These are phyloP conservation scores for Labeo rohita DNA, from an alignment of 2,113 vertebrate genomes.

Conservation along the genomic window DNA sequence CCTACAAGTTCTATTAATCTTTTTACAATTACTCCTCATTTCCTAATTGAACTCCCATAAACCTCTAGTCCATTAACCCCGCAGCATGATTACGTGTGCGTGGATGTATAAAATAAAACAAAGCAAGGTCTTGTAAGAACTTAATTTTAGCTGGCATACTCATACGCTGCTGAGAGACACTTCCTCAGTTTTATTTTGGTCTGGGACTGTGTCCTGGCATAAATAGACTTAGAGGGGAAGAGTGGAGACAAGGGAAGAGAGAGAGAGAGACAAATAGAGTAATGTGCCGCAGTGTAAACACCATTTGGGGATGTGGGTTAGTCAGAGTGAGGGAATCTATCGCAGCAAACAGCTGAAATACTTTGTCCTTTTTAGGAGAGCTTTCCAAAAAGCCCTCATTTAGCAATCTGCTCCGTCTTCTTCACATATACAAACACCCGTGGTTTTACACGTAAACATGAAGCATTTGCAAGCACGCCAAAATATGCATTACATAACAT, in stretches of 20 bases:
- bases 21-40: slow-evolving; percentile 3
- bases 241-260: slow-evolving; percentile 25
- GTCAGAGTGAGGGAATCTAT: slow-evolving; percentile 47
- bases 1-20: not conserved
- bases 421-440: slow-evolving; percentile 15
- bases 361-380: slow-evolving; percentile 78
- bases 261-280: not conserved
- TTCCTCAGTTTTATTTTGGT: slow-evolving; percentile 76
- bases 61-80: not conserved
- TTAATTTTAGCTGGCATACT: slow-evolving; percentile 15
- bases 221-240: slow-evolving; percentile 70
- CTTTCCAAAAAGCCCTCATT: slow-evolving; percentile 59
- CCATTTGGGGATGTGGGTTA: slow-evolving; percentile 46
- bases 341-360: slow-evolving; percentile 65
- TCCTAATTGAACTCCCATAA: not conserved
- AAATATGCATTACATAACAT: slow-evolving; percentile 16
- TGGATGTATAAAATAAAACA: not conserved
- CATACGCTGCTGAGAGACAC: slow-evolving; percentile 54
- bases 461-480: slow-evolving; percentile 7
- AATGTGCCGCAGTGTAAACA: slow-evolving; percentile 52
- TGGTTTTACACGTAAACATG: slow-evolving; percentile 25
- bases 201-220: slow-evolving; percentile 77
- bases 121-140: not conserved
- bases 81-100: not conserved
- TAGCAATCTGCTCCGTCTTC: slow-evolving; percentile 24